Conservation (phyloP, 1,140 invertebrate genomes). For the Zaprionus davidi region DNA sequence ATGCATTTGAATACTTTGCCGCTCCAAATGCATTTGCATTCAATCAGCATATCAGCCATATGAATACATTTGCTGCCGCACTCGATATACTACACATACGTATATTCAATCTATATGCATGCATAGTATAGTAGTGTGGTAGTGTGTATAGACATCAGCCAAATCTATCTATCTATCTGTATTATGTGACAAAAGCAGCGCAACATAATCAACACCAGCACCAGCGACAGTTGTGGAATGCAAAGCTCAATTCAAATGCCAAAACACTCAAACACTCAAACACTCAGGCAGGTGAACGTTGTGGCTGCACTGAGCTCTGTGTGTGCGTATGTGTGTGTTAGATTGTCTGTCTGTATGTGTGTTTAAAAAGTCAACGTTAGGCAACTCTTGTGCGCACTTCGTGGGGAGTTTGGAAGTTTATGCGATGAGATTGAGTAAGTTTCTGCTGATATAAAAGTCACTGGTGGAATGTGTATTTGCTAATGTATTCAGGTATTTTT, state of each 20-base stretch:
- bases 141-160: slow-evolving; percentile 22
- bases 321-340: slow-evolving; percentile 6
- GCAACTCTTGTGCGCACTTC: slow-evolving; percentile 26
- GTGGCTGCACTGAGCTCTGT: slow-evolving; percentile 12
- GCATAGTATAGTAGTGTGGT: slow-evolving; percentile 10
- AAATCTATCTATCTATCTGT: slow-evolving; percentile 30
- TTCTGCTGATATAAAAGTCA: neutral
- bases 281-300: slow-evolving; percentile 41
- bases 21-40: slow-evolving; percentile 76
- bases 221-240: slow-evolving; percentile 40
- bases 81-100: slow-evolving; percentile 27
- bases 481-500: too few species aligned
- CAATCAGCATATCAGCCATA: slow-evolving; percentile 59
- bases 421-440: neutral
- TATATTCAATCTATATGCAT: slow-evolving; percentile 32
- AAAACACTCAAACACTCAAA: slow-evolving; percentile 63
- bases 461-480: too few species aligned
- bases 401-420: slow-evolving; percentile 13
- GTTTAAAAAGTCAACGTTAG: slow-evolving; percentile 51
- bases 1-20: slow-evolving; percentile 60
- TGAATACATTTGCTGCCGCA: slow-evolving; percentile 11
- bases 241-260: slow-evolving; percentile 70
- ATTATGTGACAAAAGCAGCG: slow-evolving; percentile 56
- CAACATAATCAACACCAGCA: slow-evolving; percentile 52
- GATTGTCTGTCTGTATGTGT: slow-evolving; percentile 4